A percentile compares a stretch with the other conserved stretches of the same genome.
Evolutionary conservation across 53 echinoderm and acorn worm species (phyloP).

Genomic region (Actinopyga echinites): DNA sequence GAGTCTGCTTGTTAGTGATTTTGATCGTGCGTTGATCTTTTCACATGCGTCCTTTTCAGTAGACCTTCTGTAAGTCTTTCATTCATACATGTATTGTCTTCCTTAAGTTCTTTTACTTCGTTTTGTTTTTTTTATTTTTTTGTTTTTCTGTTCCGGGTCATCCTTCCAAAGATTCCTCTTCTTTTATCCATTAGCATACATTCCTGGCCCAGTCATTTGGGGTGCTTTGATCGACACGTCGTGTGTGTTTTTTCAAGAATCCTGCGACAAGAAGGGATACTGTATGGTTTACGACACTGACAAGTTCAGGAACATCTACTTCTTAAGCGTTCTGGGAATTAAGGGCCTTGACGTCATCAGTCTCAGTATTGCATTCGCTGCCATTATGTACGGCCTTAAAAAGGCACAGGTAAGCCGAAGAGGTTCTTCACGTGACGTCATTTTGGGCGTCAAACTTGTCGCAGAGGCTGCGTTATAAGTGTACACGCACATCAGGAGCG

Average conservation of each 20-base stretch:
- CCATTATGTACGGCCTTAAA: neutral
- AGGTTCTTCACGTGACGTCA: no score
- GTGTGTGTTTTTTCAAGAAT: slow-evolving; percentile 46
- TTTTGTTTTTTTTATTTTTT: neutral
- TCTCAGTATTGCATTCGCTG: neutral
- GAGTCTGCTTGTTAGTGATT: no score
- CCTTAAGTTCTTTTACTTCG: no score
- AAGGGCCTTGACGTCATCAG: slow-evolving; percentile 6
- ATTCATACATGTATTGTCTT: no score
- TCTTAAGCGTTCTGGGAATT: slow-evolving; percentile 21
- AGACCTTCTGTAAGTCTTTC: no score
- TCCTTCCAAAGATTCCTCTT: neutral
- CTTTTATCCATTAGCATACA: slow-evolving; percentile 23
- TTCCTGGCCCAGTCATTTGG: slow-evolving; percentile 59
- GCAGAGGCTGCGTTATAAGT: no score
- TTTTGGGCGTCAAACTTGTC: no score
- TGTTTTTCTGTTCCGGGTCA: no score
- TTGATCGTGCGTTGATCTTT: no score
- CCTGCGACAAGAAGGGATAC: slow-evolving; percentile 50
- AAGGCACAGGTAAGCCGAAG: slow-evolving; percentile 14
- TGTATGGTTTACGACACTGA: slow-evolving; percentile 55
- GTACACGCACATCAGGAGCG: no score
- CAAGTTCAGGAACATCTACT: slow-evolving; percentile 37
- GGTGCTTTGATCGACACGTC: slow-evolving; percentile 49
- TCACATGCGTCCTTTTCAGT: no score